Percentiles rank a stretch among this genome's conserved stretches.
Conservation (phyloP, 2,797 vertebrate genomes). For the Hypotaenidia okinawae region DNA sequence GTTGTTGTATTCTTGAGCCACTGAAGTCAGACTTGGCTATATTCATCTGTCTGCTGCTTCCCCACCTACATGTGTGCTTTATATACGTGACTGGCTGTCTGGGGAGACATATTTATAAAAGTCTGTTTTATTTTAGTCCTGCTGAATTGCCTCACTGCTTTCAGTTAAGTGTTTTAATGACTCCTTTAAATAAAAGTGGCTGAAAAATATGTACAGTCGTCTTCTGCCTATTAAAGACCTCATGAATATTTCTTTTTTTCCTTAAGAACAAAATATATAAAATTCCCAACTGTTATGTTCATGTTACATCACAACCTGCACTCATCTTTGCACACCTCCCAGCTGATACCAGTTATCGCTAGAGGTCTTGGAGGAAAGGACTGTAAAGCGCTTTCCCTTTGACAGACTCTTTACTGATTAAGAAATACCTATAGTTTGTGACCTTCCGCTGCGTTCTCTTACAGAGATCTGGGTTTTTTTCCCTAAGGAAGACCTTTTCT, state of each 20-base stretch:
- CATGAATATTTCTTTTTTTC: background rate
- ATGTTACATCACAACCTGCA: background rate
- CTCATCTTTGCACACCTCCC: background rate
- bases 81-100: background rate
- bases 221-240: background rate
- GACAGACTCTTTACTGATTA: background rate
- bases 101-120: background rate
- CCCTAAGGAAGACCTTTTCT: background rate
- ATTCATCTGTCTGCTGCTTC: background rate
- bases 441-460: fast-evolving
- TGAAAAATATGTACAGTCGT: background rate
- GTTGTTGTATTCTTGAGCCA: background rate
- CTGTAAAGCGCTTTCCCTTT: background rate
- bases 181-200: background rate
- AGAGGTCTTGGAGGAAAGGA: background rate
- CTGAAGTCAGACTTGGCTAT: background rate
- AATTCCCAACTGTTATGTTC: background rate
- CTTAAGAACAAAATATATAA: background rate
- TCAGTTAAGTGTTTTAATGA: background rate
- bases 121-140: background rate
- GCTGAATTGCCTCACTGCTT: background rate
- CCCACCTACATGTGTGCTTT: background rate
- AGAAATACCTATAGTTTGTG: background rate
- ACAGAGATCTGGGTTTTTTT: background rate
- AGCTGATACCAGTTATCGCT: background rate